phyloP scores from a whole-genome alignment of 2,113 vertebrate genomes.

The Sapajus apella region DNA sequence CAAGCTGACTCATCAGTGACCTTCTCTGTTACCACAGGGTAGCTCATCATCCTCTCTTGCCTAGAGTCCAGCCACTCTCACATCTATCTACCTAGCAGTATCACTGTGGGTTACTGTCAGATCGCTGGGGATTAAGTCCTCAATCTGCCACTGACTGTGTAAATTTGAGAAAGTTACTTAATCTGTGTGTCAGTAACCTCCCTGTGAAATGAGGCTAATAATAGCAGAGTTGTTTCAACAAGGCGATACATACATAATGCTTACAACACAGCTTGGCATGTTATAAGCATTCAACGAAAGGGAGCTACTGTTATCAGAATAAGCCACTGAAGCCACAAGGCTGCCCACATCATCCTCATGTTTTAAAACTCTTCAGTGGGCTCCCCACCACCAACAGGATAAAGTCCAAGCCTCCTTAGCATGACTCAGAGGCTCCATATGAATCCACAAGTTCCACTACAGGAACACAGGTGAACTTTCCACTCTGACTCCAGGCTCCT shows the following conservation, averaged over 20 bases:
- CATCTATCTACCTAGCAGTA: background rate
- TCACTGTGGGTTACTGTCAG: background rate
- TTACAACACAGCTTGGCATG: background rate
- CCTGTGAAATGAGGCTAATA: background rate
- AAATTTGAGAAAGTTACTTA: background rate
- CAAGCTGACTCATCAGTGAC: no score
- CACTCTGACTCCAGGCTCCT: background rate
- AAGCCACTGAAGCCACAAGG: background rate
- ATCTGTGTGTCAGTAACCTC: background rate
- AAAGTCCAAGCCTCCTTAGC: background rate
- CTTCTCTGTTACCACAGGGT: background rate
- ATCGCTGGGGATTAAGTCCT: background rate
- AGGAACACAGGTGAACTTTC: background rate
- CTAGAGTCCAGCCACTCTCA: background rate
- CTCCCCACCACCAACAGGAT: background rate
- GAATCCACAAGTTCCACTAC: background rate
- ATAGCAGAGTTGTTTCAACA: background rate
- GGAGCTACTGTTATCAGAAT: background rate
- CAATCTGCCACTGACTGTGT: background rate
- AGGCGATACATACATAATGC: background rate
- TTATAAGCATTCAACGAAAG: background rate
- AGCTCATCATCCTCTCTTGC: background rate
- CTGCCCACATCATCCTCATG: background rate
- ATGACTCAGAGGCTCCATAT: background rate
- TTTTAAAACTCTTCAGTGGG: background rate